These are phyloP conservation scores for Euphonia xanthogaster DNA, from an alignment of 2,797 vertebrate genomes.

Conservation along the genomic window DNA sequence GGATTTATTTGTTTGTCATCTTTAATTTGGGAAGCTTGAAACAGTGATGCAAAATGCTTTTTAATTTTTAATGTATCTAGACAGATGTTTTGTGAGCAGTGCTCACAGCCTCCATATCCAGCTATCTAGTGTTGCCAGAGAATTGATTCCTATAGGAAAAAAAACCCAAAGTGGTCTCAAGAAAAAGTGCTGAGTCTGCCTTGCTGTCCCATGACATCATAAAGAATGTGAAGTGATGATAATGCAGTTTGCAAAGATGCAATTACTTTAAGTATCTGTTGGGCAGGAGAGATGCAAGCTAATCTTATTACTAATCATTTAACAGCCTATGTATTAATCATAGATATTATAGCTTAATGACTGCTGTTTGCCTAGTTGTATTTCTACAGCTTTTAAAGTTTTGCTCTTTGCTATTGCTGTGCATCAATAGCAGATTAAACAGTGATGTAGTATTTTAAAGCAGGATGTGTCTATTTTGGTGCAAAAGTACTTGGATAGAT, in stretches of 20 bases:
- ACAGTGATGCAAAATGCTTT: background rate
- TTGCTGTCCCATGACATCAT: constrained; percentile 78
- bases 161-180: background rate
- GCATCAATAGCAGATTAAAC: background rate
- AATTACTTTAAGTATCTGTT: constrained; percentile 94
- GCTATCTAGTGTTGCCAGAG: background rate
- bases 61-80: background rate
- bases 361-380: constrained; percentile 38
- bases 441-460: background rate
- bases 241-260: constrained; percentile 84
- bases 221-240: constrained; percentile 84
- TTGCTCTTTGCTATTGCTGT: background rate
- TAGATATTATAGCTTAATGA: constrained; percentile 60
- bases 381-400: background rate
- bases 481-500: background rate
- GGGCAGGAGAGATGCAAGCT: constrained; percentile 78
- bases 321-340: constrained; percentile 82
- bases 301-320: constrained; percentile 84
- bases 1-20: background rate
- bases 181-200: constrained; percentile 73
- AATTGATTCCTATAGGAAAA: constrained; percentile 4
- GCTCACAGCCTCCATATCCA: background rate
- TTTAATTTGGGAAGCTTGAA: background rate
- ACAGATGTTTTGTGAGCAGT: background rate
- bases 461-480: background rate